phyloP scores from a whole-genome alignment of 1,140 invertebrate species.

The Drosophila ananassae region DNA sequence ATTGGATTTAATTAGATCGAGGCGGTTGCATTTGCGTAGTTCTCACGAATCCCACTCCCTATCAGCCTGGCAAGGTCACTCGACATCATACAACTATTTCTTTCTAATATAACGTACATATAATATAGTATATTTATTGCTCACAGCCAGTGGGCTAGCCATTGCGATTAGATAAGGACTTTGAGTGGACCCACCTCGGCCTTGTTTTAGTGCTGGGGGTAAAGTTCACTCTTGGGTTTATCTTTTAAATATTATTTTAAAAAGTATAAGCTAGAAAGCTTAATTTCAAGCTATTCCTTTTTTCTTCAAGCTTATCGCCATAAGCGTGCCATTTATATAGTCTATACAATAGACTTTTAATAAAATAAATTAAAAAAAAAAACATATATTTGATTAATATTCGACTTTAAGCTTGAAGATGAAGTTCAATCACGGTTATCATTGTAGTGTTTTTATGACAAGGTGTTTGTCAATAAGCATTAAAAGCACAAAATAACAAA shows the following conservation, averaged over 20 bases:
- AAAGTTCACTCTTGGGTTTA: constrained; percentile 48
- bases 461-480: constrained; percentile 5
- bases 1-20: constrained; percentile 60
- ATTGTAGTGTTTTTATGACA: constrained; percentile 26
- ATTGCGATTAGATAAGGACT: constrained; percentile 58
- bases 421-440: constrained; percentile 18
- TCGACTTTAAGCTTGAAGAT: constrained; percentile 47
- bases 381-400: constrained; percentile 2
- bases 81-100: constrained; percentile 44
- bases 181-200: constrained; percentile 29
- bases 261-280: not conserved
- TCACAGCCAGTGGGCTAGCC: constrained; percentile 58
- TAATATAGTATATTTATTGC: constrained; percentile 28
- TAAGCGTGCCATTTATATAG: constrained; percentile 49
- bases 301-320: not conserved
- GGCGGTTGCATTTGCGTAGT: constrained; percentile 51
- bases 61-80: constrained; percentile 46
- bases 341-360: not conserved
- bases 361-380: not conserved
- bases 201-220: constrained; percentile 48
- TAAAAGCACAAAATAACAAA: not conserved
- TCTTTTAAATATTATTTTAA: constrained; percentile 19
- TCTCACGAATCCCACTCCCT: constrained; percentile 19
- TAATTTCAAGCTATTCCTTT: not conserved
- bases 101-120: constrained; percentile 23